These are phyloP conservation scores for Meteorus colon DNA, from an alignment of 2,888 invertebrate genomes.

Conservation along the genomic window DNA sequence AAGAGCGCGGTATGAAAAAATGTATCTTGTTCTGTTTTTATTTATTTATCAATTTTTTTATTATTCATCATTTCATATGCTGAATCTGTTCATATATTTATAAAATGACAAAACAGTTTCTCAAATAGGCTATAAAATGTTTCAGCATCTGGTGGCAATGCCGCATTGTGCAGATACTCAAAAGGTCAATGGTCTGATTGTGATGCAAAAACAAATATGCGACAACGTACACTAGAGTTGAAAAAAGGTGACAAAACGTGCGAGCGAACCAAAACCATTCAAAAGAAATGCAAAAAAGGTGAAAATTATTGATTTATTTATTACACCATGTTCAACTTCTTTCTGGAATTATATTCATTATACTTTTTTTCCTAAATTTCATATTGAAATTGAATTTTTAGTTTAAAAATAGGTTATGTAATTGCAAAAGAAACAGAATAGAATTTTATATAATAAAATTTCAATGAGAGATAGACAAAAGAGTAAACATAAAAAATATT, in stretches of 20 bases:
- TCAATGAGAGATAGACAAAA: too few relatives aligned
- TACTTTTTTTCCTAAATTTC: too few relatives aligned
- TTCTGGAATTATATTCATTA: too few relatives aligned
- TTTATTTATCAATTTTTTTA: conserved; percentile 3
- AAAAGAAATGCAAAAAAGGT: conserved; percentile 96
- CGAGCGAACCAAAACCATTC: conserved; percentile 88
- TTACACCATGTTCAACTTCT: too few relatives aligned
- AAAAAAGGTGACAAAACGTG: conserved; percentile 90
- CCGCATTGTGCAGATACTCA: conserved; percentile 87
- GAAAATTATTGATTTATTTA: neutral
- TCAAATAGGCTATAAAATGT: neutral
- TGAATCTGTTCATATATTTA: conserved; percentile 19
- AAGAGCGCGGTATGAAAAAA: conserved; percentile 78
- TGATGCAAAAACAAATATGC: conserved; percentile 87
- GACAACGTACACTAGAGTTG: conserved; percentile 86
- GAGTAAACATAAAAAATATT: too few relatives aligned
- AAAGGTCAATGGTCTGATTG: conserved; percentile 93
- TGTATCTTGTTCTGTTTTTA: conserved; percentile 21
- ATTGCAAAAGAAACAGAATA: too few relatives aligned
- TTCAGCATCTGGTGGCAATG: conserved; percentile 64
- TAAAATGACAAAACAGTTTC: neutral
- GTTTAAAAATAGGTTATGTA: too few relatives aligned
- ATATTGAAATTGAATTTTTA: too few relatives aligned
- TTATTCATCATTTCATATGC: neutral
- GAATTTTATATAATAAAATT: too few relatives aligned